Evolutionary conservation across 2,113 vertebrate species (phyloP), one percentile per base, ranked within the genome.

Genomic region (Crotalus tigris): DNA sequence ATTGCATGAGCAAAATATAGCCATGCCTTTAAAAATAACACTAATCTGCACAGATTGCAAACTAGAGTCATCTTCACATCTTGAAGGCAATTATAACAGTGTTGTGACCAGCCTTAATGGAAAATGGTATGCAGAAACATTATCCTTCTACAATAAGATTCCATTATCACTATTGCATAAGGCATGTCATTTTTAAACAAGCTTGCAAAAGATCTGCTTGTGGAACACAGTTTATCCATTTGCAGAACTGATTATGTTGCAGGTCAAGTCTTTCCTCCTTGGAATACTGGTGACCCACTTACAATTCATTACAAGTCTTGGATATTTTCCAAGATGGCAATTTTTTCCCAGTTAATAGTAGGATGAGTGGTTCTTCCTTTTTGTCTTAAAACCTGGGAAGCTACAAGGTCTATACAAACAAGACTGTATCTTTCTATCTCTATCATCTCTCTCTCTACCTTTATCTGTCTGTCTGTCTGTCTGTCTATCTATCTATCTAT

Each of bases 1-100:
- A n/a, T 93, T 92, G 55, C 89, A 89, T 59, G 89, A 92, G 92
- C 92, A 85, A 85, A n/a, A 29, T 64, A 87, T n/a, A 90, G 33
- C 21, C 17, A 39, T 81, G 19, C 29, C 33, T 90, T 81, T 13
- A 89, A 93, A 81, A 95, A 88, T 85, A 87, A 54, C 24, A 93
- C 23, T n/a, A 13, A 54, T 64, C 11, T 9, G n/a, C 46, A 89
- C 33, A 92, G 57, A 61, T 87, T 85, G 44, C 33, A 90, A 61
- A 61, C 59, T 26, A 11, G 55, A 90, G 10, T 29, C 55, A 39
- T 44, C 57, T 64, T 51, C 85, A 64, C 55, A 39, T 29, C 57
- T 54, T 51, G 86, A 44, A 92, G 88, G 57, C 53, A 89, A 49
- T 90, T 58, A 85, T 57, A 59, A 29, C 17, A 64, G 29, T n/a